phyloP scores from a whole-genome alignment of 2,113 vertebrate species.

The Typhlomys cinereus region DNA sequence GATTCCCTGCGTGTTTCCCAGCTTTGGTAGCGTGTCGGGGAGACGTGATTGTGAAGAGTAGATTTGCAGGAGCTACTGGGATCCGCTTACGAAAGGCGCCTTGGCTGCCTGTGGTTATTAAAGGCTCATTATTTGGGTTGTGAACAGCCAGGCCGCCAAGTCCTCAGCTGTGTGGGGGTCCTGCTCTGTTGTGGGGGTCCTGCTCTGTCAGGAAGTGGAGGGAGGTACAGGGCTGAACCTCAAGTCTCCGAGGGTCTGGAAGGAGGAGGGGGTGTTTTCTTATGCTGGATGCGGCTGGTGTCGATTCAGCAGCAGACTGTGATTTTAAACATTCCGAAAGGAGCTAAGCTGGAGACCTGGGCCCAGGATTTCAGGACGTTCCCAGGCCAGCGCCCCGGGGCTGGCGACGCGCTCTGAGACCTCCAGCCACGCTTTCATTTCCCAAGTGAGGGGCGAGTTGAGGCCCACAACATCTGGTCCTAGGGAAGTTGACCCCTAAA shows the following conservation, averaged over 20 bases:
- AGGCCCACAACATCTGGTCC: conserved; percentile 18
- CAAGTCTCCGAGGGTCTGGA: not conserved
- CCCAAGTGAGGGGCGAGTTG: conserved; percentile 18
- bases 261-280: not conserved
- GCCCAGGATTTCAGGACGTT: not conserved
- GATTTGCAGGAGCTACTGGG: conserved; percentile 56
- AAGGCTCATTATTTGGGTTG: conserved; percentile 62
- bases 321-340: conserved; percentile 49
- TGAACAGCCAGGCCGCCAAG: conserved; percentile 36
- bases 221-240: not conserved
- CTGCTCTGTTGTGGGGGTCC: no score
- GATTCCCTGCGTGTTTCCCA: conserved; percentile 11
- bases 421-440: conserved; percentile 40
- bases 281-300: not conserved
- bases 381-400: not conserved
- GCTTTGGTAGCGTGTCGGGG: not conserved
- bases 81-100: conserved; percentile 46
- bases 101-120: conserved; percentile 52
- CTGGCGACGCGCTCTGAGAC: not conserved
- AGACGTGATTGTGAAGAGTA: conserved; percentile 46
- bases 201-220: not conserved
- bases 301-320: not conserved
- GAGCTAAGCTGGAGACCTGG: not conserved
- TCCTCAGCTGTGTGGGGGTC: not conserved
- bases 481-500: not conserved